Evolutionary conservation across 2,888 invertebrate genomes (phyloP), one percentile per base, ranked within the genome.

Genomic region (Pedicia rivosa): DNA sequence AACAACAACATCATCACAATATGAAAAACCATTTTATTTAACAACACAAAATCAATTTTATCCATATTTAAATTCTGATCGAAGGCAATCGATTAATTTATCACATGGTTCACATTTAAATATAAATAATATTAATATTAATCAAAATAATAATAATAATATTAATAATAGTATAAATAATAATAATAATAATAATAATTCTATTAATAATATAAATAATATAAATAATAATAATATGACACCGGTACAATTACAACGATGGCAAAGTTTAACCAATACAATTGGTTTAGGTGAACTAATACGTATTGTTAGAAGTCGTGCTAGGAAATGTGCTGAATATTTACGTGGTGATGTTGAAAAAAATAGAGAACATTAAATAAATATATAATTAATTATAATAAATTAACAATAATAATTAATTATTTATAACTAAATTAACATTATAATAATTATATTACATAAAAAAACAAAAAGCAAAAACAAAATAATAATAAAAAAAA

Each of bases 271-370:
- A 16, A 26, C 20, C 10, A 24, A 24, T 24, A 15, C 15, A 25
- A 20, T 35, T 25, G 24, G 24, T 22, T 33, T 24, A 10, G 25
- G 26, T 25, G 35, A 36, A 25, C 28, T 40, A 14, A 14, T 37
- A n/a, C 37, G 41, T 41, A 48, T 51, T 42, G 59, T 60, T 38
- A 54, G 60, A 45, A 61, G 54, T 47, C 56, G 60, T 42, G 62
- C 60, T 45, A 55, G 58, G 46, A 60, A 61, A 50, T 61, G 55
- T 50, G 55, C 59, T 29, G 58, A 59, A 30, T 59, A 57, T 42
- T 47, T 60, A 43, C 58, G 57, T 47, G 24, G 24, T n/a, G 24
- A n/a, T 24, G 24, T 10, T 24, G n/a, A n/a, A 10, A n/a, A 24
- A 8, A 24, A 8, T 24, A 24, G n/a, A 24, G 8, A n/a, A 24